These are phyloP conservation scores for Sander lucioperca DNA, from an alignment of 2,113 vertebrate genomes.

Conservation along the genomic window DNA sequence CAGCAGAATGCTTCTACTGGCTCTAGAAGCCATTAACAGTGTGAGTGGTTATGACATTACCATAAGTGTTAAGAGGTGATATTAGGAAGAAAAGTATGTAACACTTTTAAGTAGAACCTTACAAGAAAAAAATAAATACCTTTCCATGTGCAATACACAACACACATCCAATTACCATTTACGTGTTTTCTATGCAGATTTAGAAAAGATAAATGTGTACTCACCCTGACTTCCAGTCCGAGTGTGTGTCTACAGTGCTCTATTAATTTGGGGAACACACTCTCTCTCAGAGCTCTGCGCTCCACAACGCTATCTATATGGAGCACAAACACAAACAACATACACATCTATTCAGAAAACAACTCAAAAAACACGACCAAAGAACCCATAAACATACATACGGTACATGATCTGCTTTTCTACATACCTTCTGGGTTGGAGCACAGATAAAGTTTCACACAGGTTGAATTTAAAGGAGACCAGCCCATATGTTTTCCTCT, in stretches of 20 bases:
- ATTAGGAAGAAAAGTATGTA: not conserved
- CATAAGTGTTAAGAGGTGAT: not conserved
- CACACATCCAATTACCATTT: not conserved
- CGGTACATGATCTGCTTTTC: not conserved
- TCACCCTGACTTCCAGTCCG: conserved; percentile 84
- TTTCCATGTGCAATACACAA: not conserved
- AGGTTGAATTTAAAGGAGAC: conserved; percentile 33
- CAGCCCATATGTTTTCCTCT: conserved; percentile 34
- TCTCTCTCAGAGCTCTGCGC: conserved; percentile 79
- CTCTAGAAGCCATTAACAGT: not conserved
- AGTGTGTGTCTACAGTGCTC: conserved; percentile 76
- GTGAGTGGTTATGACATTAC: not conserved
- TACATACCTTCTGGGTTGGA: conserved; percentile 82
- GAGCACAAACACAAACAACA: conserved; percentile 19
- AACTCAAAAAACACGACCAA: not conserved
- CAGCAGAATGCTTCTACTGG: too few species aligned
- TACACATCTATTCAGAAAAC: not conserved
- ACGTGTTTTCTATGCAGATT: not conserved
- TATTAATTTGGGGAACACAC: conserved; percentile 79
- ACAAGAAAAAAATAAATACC: not conserved
- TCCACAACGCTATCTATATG: conserved; percentile 78
- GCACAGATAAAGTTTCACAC: conserved; percentile 84
- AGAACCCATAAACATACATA: not conserved
- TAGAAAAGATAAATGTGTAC: not conserved
- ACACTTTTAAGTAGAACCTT: not conserved